Conservation (phyloP, 2,113 vertebrate species). For the Cheirogaleus medius region DNA sequence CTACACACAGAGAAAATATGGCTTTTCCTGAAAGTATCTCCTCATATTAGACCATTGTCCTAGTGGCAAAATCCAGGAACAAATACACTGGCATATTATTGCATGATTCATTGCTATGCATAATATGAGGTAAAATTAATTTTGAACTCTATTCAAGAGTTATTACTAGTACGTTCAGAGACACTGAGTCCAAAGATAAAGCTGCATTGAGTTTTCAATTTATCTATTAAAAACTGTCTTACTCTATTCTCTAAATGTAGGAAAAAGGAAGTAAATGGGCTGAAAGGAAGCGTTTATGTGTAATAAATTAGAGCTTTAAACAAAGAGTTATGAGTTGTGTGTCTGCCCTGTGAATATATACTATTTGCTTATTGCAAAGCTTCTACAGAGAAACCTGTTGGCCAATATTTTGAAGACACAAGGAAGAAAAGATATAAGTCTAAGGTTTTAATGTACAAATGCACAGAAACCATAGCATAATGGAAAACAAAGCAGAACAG, state of each 20-base stretch:
- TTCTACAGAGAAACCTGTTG: neutral
- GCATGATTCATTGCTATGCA: neutral
- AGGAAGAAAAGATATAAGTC: neutral
- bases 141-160: neutral
- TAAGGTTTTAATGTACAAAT: neutral
- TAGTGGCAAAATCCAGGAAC: neutral
- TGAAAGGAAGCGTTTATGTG: neutral
- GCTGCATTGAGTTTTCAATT: neutral
- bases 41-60: neutral
- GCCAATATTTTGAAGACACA: neutral
- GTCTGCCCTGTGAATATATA: neutral
- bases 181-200: neutral
- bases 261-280: neutral
- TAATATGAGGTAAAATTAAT: neutral
- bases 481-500: neutral
- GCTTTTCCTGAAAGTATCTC: neutral
- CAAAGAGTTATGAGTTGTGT: neutral
- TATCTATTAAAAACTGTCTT: neutral
- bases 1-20: neutral
- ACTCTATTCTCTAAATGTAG: neutral
- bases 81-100: neutral
- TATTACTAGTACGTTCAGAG: neutral
- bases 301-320: conserved; percentile 13
- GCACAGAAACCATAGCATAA: neutral
- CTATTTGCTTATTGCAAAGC: conserved; percentile 30